Evolutionary conservation across 2,113 vertebrate species (phyloP).

Genomic region (Sorex araneus): DNA sequence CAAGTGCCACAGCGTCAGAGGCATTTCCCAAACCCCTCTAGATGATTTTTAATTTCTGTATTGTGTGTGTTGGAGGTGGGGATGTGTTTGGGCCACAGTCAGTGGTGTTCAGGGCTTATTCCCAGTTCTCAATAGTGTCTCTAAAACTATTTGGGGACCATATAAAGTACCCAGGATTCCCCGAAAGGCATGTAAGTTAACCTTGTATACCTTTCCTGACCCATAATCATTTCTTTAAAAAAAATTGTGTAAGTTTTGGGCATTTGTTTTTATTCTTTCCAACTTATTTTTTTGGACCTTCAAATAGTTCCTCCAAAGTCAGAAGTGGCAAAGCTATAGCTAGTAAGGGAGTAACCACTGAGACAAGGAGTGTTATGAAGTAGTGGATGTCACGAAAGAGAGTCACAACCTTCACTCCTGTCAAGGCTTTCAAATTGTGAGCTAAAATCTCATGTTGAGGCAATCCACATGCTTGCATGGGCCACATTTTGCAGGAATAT

Average conservation of each 20-base stretch:
- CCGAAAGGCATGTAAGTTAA: too few relatives aligned
- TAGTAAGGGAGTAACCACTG: neutral
- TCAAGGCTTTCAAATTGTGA: neutral
- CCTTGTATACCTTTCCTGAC: too few relatives aligned
- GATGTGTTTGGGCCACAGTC: too few relatives aligned
- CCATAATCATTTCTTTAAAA: slow-evolving; percentile 18
- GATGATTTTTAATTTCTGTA: too few relatives aligned
- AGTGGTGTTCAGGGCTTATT: too few relatives aligned
- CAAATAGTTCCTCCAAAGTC: slow-evolving; percentile 44
- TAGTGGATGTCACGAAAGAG: neutral
- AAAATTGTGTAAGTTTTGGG: neutral
- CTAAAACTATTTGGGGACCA: too few relatives aligned
- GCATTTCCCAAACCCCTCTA: too few relatives aligned
- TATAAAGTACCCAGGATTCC: too few relatives aligned
- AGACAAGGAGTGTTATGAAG: neutral
- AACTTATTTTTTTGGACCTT: slow-evolving; percentile 44
- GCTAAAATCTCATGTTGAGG: neutral
- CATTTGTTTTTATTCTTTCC: slow-evolving; percentile 40
- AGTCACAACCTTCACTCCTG: neutral
- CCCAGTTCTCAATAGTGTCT: too few relatives aligned
- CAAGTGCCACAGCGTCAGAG: too few relatives aligned
- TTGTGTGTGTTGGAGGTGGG: too few relatives aligned
- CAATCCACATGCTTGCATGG: neutral
- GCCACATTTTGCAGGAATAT: neutral
- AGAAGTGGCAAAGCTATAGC: neutral